Conservation (phyloP, 2,888 invertebrate genomes). For the Epirrita christyi region DNA sequence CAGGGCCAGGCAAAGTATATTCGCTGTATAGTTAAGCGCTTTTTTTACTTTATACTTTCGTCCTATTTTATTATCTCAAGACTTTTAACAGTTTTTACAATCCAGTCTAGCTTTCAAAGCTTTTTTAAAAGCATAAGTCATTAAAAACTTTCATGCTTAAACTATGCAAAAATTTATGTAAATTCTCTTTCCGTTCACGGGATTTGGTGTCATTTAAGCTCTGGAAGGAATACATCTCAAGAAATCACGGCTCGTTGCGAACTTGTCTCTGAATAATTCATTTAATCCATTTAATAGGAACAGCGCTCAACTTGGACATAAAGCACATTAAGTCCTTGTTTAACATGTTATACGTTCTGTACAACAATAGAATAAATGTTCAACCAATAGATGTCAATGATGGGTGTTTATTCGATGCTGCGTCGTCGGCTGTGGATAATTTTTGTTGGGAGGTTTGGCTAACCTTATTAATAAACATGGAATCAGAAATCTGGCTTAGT, state of each 20-base stretch:
- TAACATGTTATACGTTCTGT: constrained; percentile 32
- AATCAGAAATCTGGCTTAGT: not conserved
- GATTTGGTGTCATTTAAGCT: constrained; percentile 32
- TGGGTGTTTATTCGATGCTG: constrained; percentile 9
- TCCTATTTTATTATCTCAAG: not conserved
- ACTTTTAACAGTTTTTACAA: not conserved
- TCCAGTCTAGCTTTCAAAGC: not conserved
- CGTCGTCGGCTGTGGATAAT: not conserved
- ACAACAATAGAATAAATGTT: constrained; percentile 32
- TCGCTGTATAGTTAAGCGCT: too few relatives aligned
- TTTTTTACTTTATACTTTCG: not conserved
- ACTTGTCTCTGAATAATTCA: constrained; percentile 75
- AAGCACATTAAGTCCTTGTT: constrained; percentile 42
- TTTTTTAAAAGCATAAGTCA: constrained; percentile 8
- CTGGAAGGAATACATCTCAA: constrained; percentile 37
- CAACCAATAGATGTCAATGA: constrained; percentile 19
- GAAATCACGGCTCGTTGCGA: constrained; percentile 54
- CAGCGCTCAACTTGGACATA: constrained; percentile 48
- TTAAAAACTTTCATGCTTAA: constrained; percentile 16
- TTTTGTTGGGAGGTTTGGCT: not conserved
- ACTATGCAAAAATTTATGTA: constrained; percentile 17
- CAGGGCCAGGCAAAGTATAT: too few relatives aligned
- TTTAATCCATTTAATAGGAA: constrained; percentile 76
- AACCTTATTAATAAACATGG: constrained; percentile 5
- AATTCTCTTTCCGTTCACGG: constrained; percentile 13